Conservation (phyloP, 2,113 vertebrate species). For the Callocephalon fimbriatum region DNA sequence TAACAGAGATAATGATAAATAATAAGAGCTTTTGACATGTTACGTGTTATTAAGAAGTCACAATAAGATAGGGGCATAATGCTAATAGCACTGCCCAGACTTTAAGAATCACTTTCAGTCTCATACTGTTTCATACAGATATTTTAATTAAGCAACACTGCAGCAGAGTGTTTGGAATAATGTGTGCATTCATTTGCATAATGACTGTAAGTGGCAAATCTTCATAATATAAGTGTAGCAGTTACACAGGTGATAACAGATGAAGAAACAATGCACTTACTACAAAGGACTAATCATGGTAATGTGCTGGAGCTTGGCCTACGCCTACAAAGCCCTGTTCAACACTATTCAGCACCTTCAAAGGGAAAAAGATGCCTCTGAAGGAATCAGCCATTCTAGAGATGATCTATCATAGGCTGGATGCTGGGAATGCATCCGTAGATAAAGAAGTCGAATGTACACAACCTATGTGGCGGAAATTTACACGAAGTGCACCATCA, state of each 20-base stretch:
- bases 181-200: conserved; percentile 66
- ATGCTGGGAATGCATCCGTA: too few relatives aligned
- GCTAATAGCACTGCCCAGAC: neutral
- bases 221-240: conserved; percentile 22
- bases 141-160: conserved; percentile 70
- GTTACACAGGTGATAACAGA: conserved; percentile 15
- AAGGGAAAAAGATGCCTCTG: too few relatives aligned
- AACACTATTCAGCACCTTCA: too few relatives aligned
- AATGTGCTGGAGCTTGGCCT: too few relatives aligned
- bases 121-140: neutral
- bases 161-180: conserved; percentile 67
- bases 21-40: neutral
- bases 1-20: neutral
- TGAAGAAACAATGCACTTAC: neutral
- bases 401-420: too few relatives aligned
- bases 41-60: neutral
- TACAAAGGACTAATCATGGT: too few relatives aligned
- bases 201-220: conserved; percentile 62
- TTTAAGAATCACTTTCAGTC: neutral
- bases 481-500: too few relatives aligned
- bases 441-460: too few relatives aligned
- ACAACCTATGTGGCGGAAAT: too few relatives aligned
- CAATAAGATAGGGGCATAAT: accelerated
- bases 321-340: too few relatives aligned
- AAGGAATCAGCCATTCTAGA: too few relatives aligned